Evolutionary conservation across 2,888 invertebrate species (phyloP).

Genomic region (Branchipolynoe longqiensis): DNA sequence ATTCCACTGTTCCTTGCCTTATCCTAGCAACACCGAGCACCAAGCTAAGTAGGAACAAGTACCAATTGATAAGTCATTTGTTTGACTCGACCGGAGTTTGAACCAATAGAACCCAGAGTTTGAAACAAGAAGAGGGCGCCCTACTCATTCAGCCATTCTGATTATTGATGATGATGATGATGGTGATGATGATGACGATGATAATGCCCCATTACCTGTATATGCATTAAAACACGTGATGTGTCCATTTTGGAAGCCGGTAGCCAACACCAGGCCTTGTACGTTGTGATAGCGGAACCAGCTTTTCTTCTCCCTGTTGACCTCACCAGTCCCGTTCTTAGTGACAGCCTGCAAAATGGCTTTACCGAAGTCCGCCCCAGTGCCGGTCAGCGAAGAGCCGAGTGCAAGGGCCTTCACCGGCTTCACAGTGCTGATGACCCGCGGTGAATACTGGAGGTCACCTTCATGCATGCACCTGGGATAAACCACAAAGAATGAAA

Average conservation of each 20-base stretch:
- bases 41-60: too few relatives aligned
- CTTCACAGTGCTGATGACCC: not conserved
- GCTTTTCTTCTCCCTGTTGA: not conserved
- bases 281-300: constrained; percentile 64
- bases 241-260: constrained; percentile 82
- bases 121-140: too few relatives aligned
- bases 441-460: constrained; percentile 1
- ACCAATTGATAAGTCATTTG: too few relatives aligned
- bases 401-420: constrained; percentile 15
- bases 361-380: constrained; percentile 10
- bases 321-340: not conserved
- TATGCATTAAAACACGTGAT: constrained; percentile 82
- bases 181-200: too few relatives aligned
- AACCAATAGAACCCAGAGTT: too few relatives aligned
- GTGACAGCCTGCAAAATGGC: not conserved
- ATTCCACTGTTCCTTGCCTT: too few relatives aligned
- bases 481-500: too few relatives aligned
- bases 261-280: constrained; percentile 82
- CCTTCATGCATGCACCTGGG: not conserved
- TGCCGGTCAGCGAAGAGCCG: not conserved
- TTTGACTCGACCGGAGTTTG: too few relatives aligned
- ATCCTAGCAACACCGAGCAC: too few relatives aligned
- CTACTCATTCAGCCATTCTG: too few relatives aligned
- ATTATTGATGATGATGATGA: too few relatives aligned
- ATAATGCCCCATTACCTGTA: too few relatives aligned